Conservation (phyloP, 2,113 vertebrate genomes). For the Chamaea fasciata region DNA sequence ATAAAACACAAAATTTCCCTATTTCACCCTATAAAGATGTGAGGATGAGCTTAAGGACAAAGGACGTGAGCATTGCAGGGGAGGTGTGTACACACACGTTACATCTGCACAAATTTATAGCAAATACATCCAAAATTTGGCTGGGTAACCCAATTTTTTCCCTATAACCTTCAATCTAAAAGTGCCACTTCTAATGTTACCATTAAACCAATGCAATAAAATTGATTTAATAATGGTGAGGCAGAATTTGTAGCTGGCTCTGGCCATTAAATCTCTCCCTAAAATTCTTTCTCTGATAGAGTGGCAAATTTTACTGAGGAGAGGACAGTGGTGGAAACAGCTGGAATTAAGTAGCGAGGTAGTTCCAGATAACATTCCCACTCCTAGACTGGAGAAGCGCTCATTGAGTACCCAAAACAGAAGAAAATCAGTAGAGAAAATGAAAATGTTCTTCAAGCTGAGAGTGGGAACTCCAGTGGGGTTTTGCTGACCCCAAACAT, state of each 20-base stretch:
- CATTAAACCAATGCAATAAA: not conserved
- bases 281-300: not conserved
- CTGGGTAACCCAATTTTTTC: rapidly evolving
- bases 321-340: not conserved
- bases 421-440: not conserved
- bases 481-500: not conserved
- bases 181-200: not conserved
- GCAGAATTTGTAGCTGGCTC: not conserved
- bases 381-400: not conserved
- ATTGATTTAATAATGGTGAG: not conserved
- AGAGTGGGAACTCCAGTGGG: not conserved
- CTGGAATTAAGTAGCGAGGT: not conserved
- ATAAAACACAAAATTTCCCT: not conserved
- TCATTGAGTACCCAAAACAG: rapidly evolving
- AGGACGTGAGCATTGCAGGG: rapidly evolving
- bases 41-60: not conserved
- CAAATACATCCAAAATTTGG: not conserved
- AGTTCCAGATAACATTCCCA: not conserved
- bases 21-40: not conserved
- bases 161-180: not conserved
- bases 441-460: not conserved
- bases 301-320: not conserved
- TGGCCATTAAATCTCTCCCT: not conserved
- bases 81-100: rapidly evolving
- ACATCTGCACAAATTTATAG: not conserved